Evolutionary conservation across 2,888 invertebrate genomes (phyloP).

Genomic region (Rhogogaster chlorosoma): DNA sequence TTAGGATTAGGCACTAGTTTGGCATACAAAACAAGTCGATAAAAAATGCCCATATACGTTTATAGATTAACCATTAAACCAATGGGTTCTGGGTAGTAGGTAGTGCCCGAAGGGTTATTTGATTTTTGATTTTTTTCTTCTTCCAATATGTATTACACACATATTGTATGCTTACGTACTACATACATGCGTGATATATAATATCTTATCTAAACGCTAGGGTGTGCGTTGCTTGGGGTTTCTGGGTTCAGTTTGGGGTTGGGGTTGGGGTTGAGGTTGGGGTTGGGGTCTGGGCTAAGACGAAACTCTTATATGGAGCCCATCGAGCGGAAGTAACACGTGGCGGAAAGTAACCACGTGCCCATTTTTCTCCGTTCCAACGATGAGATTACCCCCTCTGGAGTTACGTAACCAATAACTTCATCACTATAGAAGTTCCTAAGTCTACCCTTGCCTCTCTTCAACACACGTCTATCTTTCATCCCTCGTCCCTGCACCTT

Average conservation of each 20-base stretch:
- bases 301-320: constrained; percentile 39
- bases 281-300: not conserved
- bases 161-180: not conserved
- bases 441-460: not conserved
- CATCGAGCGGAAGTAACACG: constrained; percentile 46
- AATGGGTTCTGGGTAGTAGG: not conserved
- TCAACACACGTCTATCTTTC: not conserved
- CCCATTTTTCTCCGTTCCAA: constrained; percentile 35
- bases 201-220: constrained; percentile 23
- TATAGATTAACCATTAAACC: not conserved
- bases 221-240: not conserved
- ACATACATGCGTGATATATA: not conserved
- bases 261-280: not conserved
- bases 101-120: not conserved
- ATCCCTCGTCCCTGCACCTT: not conserved
- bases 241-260: constrained; percentile 16
- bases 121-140: not conserved
- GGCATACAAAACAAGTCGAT: not conserved
- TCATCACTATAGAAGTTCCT: constrained; percentile 28
- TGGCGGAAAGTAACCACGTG: constrained; percentile 45
- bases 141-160: not conserved
- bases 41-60: not conserved
- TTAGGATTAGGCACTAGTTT: not conserved
- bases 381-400: constrained; percentile 30
- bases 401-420: constrained; percentile 37